Conservation (phyloP, 1,140 invertebrate genomes). For the Drosophila pruinosa region DNA sequence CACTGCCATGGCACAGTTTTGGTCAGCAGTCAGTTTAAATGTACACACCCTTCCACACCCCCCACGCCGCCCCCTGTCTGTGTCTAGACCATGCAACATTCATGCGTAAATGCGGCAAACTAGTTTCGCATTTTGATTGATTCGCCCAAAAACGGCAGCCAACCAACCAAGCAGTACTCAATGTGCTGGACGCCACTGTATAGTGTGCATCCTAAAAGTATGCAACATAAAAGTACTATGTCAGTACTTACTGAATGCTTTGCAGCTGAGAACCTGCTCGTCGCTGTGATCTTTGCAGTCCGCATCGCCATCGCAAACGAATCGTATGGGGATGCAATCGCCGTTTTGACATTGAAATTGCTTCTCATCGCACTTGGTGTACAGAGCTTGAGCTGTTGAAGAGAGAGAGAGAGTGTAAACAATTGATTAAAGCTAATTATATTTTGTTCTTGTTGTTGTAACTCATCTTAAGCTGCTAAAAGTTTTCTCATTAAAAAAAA, state of each 20-base stretch:
- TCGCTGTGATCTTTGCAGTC: slow-evolving; percentile 93
- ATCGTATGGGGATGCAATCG: slow-evolving; percentile 91
- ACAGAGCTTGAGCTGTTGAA: slow-evolving; percentile 65
- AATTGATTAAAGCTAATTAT: slow-evolving; percentile 74
- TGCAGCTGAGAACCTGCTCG: slow-evolving; percentile 88
- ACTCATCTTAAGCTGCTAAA: slow-evolving; percentile 52
- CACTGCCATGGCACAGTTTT: slow-evolving; percentile 70
- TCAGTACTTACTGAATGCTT: slow-evolving; percentile 84
- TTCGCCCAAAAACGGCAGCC: slow-evolving; percentile 8
- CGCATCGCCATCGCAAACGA: slow-evolving; percentile 90
- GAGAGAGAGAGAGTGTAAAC: slow-evolving; percentile 45
- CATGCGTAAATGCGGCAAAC: slow-evolving; percentile 62
- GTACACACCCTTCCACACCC: slow-evolving; percentile 32
- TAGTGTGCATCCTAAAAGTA: slow-evolving; percentile 52
- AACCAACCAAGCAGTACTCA: neutral
- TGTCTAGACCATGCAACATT: neutral
- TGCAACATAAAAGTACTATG: slow-evolving; percentile 21
- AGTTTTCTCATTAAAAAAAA: slow-evolving; percentile 72
- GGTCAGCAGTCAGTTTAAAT: slow-evolving; percentile 52
- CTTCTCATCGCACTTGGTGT: slow-evolving; percentile 85
- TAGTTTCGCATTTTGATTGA: slow-evolving; percentile 62
- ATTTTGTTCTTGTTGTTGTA: slow-evolving; percentile 9
- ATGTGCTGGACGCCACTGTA: slow-evolving; percentile 47
- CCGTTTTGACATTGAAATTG: slow-evolving; percentile 91
- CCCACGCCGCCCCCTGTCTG: neutral